Percentiles rank a stretch among this genome's conserved stretches.
Evolutionary conservation across 2,113 vertebrate species (phyloP).

Genomic region (Taurulus bubalis): DNA sequence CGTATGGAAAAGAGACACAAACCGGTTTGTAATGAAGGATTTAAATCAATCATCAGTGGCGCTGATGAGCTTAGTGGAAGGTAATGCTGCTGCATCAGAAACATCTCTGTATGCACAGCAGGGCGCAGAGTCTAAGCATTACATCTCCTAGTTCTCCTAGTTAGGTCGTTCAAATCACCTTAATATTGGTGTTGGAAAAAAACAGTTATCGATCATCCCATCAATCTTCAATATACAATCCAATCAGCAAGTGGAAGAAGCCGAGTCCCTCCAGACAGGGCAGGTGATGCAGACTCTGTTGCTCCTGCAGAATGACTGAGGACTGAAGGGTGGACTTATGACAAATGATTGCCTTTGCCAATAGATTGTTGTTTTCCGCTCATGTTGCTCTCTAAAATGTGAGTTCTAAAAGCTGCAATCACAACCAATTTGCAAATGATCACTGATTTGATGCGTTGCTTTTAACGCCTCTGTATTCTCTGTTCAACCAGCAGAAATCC

Average conservation of each 20-base stretch:
- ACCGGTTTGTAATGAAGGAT: neutral
- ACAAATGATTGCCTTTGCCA: neutral
- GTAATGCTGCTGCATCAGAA: too few species aligned
- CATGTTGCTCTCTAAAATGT: constrained; percentile 2
- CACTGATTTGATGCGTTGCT: neutral
- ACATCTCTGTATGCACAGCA: too few species aligned
- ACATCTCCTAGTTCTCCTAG: too few species aligned
- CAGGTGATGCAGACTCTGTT: neutral
- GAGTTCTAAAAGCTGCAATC: neutral
- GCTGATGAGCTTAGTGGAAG: too few species aligned
- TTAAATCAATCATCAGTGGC: neutral
- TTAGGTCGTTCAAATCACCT: too few species aligned
- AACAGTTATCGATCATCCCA: too few species aligned
- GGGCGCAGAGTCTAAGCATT: too few species aligned
- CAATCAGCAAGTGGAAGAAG: neutral
- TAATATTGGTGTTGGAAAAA: too few species aligned
- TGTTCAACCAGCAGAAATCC: neutral
- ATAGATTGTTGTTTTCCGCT: neutral
- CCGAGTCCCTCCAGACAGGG: neutral
- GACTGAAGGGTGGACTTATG: neutral
- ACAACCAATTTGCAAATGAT: neutral
- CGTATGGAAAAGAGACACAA: neutral
- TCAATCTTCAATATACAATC: neutral
- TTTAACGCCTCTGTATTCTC: neutral
- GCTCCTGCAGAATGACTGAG: neutral